Base-by-base conservation (phyloP, 1,140 invertebrate genomes). In the Trachelipus rathkii region DNA sequence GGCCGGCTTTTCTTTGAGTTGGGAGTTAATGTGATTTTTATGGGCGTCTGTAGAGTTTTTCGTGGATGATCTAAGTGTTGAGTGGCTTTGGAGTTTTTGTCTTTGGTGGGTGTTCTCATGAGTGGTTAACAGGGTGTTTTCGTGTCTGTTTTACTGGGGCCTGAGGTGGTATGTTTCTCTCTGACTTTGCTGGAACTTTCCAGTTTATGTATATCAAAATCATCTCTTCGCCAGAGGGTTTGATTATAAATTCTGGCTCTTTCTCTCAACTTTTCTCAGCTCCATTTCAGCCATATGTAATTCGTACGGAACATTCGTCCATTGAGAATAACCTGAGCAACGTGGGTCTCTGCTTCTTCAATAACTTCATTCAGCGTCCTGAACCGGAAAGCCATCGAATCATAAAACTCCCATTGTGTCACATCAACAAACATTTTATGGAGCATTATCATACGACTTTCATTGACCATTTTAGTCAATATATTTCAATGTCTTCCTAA, bases 201-300 rank as follows among this genome's bases (percentile, higher is more conserved):
- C 80, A 81, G 70, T 81, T 81, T 24, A 81, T 77, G 67, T 78
- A 74, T 13, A 81, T n/a, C 80, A 44, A 81, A 81, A 66, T 81
- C 80, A 45, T 81, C 78, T n/a, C n/a, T 78, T 77, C 79, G 9
- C 80, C 80, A 10, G 77, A 77, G 0, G 80, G 80, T 53, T 79
- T 68, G n/a, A 77, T 81, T 66, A 81, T 81, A 44, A 81, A 79
- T 4, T 71, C 46, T 21, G 80, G 80, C 60, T 79, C 77, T 24
- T 72, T 11, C 74, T 11, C n/a, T 70, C 11, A 11, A 21, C 70
- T 8, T 66, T 69, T 23, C 10, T 23, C 68, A 1, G 11, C 68
- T 11, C 24, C 68, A 70, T 33, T 13, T 70, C 68, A n/a, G 10
- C 24, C 33, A 81, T 81, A 45, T 77, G 68, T 24, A 81, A 72